Conservation (phyloP, 2,888 invertebrate species). For the Melinopterus prodromus region DNA sequence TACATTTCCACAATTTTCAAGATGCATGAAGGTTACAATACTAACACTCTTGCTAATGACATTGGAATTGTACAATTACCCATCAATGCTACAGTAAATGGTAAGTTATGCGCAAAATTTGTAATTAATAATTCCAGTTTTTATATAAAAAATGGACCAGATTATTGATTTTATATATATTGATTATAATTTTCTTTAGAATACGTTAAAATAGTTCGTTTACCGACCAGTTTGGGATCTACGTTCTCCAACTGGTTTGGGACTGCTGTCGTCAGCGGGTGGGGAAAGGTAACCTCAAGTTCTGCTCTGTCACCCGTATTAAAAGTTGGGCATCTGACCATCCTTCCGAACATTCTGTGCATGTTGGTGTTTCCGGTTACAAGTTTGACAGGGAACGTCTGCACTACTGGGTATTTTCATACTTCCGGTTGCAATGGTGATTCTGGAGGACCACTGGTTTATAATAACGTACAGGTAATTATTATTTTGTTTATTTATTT, state of each 20-base stretch:
- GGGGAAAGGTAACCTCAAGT: constrained; percentile 25
- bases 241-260: constrained; percentile 6
- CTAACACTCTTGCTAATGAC: constrained; percentile 56
- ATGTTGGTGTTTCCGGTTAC: constrained; percentile 18
- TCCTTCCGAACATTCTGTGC: constrained; percentile 27
- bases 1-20: constrained; percentile 38
- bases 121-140: neutral
- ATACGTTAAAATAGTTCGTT: neutral
- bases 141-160: neutral
- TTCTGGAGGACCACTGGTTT: constrained; percentile 31
- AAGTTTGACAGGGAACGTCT: constrained; percentile 18
- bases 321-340: constrained; percentile 9
- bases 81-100: constrained; percentile 25
- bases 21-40: constrained; percentile 40
- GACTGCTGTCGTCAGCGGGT: constrained; percentile 27
- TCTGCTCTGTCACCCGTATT: constrained; percentile 16
- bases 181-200: neutral
- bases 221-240: constrained; percentile 19
- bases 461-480: constrained; percentile 9
- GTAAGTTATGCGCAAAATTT: neutral
- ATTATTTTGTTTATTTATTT: no score
- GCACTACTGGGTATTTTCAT: constrained; percentile 27
- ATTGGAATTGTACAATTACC: constrained; percentile 51
- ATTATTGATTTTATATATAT: no score
- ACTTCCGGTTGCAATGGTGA: constrained; percentile 30